Base-by-base conservation (phyloP, 2,888 invertebrate species). In the Lasioglossum pauxillum region DNA sequence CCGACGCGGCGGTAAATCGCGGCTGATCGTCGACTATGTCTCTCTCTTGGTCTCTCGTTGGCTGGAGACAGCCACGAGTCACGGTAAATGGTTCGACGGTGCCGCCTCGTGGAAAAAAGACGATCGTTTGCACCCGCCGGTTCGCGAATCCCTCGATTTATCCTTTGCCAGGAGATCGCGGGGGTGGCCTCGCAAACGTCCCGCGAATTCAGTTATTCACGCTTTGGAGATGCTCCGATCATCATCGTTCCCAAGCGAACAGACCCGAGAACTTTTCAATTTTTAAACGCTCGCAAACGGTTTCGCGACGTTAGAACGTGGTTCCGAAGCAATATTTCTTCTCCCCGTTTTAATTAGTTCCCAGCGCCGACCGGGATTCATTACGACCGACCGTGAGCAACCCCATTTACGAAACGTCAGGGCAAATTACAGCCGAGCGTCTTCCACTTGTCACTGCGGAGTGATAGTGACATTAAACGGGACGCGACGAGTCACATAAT, bases 401-500 rank as follows among this genome's bases (percentile, higher is more conserved):
- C 31, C 64, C 64, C 64, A 31, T 31, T 64, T 64, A 64, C 64
- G 64, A 64, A 64, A 31, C 60, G 79, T 75, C 83, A 44, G 75
- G 27, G 35, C 41, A 80, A 86, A 82, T 86, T 81, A 77, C 75
- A 35, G 83, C 75, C 71, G 73, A 64, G 76, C 80, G 74, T 57
- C 71, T 74, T 78, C 86, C 86, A 83, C 83, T 86, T 77, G 86
- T 75, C 81, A 86, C 64, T 64, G 31, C 87, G 35, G 79, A 80
- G 85, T 80, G 86, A 82, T 85, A 82, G 79, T 88, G 86, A 88
- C 85, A 87, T 85, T 84, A 84, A 90, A 90, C 84, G 90, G 88
- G 90, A 89, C 73, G 89, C 86, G 86, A 81, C 82, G 86, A 84
- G 81, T 88, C 82, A 82, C 87, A 81, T 90, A 90, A 91, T 88